These are phyloP conservation scores for Glaucomys volans DNA, from an alignment of 2,113 vertebrate species.

Conservation along the genomic window DNA sequence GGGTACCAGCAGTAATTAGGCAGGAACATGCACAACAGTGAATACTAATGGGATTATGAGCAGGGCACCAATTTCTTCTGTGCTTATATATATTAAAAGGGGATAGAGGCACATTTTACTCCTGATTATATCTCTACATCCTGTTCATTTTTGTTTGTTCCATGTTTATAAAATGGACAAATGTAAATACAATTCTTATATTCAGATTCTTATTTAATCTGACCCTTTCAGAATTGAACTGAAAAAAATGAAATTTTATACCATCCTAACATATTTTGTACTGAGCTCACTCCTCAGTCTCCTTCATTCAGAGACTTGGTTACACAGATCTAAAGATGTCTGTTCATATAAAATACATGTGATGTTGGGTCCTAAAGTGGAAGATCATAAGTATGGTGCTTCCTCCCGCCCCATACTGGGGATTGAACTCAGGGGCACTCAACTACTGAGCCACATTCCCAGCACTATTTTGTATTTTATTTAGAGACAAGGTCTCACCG, in stretches of 20 bases:
- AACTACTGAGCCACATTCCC: too few species aligned
- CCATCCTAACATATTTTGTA: background rate
- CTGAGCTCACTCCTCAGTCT: background rate
- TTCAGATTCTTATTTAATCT: constrained; percentile 10
- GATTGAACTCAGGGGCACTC: too few species aligned
- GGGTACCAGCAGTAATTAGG: background rate
- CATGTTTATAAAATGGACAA: constrained; percentile 11
- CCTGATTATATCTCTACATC: background rate
- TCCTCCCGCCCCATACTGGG: too few species aligned
- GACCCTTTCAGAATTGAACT: constrained; percentile 34
- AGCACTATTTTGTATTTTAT: too few species aligned
- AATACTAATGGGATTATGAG: background rate
- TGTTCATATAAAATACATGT: background rate
- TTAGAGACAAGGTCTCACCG: too few species aligned
- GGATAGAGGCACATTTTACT: background rate
- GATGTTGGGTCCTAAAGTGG: background rate
- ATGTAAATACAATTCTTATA: background rate
- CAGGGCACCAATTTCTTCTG: background rate
- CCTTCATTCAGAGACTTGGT: background rate
- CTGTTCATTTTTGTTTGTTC: background rate
- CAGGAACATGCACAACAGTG: background rate
- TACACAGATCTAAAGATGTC: background rate
- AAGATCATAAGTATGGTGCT: background rate
- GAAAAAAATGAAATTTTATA: constrained; percentile 11
- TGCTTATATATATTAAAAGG: background rate